Conservation (phyloP, 2,113 vertebrate species). For the Ammodytes dubius region DNA sequence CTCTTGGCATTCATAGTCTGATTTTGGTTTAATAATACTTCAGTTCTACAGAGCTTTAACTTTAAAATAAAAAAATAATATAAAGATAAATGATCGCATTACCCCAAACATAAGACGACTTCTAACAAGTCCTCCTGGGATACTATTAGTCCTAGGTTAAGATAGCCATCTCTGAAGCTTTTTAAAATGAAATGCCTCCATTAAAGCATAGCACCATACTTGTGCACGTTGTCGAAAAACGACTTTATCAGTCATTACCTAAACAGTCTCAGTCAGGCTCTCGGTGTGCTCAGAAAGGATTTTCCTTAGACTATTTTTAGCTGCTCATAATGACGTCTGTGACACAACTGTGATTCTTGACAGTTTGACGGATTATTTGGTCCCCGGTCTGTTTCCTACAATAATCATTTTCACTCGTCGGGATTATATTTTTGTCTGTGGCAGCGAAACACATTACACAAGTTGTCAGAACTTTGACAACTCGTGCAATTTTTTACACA, state of each 20-base stretch:
- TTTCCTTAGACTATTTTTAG: background rate
- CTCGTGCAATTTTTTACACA: background rate
- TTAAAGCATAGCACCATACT: background rate
- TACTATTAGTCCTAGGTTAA: background rate
- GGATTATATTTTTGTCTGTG: too few relatives aligned
- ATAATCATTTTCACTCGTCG: background rate
- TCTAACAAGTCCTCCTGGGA: background rate
- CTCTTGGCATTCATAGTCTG: slow-evolving; percentile 33
- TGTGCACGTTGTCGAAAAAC: slow-evolving; percentile 1
- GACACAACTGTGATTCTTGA: background rate
- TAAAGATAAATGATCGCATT: slow-evolving; percentile 2
- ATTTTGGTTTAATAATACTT: slow-evolving; percentile 26
- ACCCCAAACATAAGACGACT: background rate
- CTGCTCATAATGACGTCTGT: background rate
- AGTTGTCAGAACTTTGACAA: background rate
- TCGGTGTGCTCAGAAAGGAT: background rate
- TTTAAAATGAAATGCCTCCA: slow-evolving; percentile 6
- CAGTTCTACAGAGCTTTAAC: background rate
- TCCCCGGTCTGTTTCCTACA: too few relatives aligned
- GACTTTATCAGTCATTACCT: background rate
- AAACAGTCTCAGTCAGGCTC: background rate
- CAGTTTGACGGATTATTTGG: background rate
- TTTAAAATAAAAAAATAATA: background rate
- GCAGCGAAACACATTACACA: background rate
- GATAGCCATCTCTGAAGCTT: background rate